A percentile compares a stretch with the other conserved stretches of the same genome.
These are phyloP conservation scores for Indicator indicator DNA, from an alignment of 2,113 vertebrate genomes.

Conservation along the genomic window DNA sequence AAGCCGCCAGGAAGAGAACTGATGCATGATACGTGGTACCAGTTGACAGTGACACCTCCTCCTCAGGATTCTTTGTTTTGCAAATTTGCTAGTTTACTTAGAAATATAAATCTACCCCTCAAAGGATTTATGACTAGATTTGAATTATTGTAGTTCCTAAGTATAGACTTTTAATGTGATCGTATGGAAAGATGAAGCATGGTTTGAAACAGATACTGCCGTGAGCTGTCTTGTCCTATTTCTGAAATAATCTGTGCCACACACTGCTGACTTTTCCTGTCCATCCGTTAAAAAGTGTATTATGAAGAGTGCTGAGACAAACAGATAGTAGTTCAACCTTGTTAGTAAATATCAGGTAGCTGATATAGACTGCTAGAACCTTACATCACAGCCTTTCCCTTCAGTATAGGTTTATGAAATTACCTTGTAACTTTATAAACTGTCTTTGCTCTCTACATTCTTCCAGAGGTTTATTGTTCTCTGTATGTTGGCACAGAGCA, in stretches of 20 bases:
- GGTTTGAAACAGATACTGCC: background rate
- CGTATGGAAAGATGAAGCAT: background rate
- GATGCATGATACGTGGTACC: background rate
- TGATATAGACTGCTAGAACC: slow-evolving; percentile 48
- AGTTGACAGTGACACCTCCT: background rate
- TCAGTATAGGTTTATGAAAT: slow-evolving; percentile 50
- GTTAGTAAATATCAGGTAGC: slow-evolving; percentile 61
- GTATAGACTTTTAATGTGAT: background rate
- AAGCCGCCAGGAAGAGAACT: background rate
- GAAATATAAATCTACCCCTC: slow-evolving; percentile 31
- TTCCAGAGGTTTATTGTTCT: slow-evolving; percentile 57
- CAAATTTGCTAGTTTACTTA: background rate
- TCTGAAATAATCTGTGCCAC: slow-evolving; percentile 38
- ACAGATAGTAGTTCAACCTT: slow-evolving; percentile 61
- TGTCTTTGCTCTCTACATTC: slow-evolving; percentile 3
- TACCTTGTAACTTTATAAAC: slow-evolving; percentile 43
- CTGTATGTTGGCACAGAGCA: slow-evolving; percentile 28
- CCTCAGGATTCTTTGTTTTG: slow-evolving; percentile 13
- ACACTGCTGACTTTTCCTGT: slow-evolving; percentile 58
- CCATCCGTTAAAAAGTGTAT: slow-evolving; percentile 64
- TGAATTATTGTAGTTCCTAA: background rate
- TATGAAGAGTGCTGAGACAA: slow-evolving; percentile 65
- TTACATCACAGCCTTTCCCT: slow-evolving; percentile 49
- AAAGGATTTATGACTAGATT: background rate
- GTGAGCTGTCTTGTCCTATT: slow-evolving; percentile 32